phyloP scores from a whole-genome alignment of 2,797 vertebrate genomes.

The Philypnodon macrostomus region DNA sequence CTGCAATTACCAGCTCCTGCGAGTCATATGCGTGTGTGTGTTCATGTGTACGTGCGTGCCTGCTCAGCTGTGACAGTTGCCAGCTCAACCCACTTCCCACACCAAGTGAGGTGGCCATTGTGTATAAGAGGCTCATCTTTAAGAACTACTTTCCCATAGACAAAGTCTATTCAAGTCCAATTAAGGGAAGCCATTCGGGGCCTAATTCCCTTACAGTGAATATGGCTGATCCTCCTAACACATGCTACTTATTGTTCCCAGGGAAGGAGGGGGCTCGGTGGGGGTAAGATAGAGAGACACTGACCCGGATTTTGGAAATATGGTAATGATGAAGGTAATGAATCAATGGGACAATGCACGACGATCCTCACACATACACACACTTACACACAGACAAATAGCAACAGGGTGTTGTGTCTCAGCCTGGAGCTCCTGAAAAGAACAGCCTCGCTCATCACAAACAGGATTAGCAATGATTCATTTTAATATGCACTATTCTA shows the following conservation, averaged over 20 bases:
- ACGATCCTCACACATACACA: constrained; percentile 45
- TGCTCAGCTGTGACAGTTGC: constrained; percentile 55
- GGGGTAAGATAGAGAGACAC: constrained; percentile 43
- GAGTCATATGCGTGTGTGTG: constrained; percentile 22
- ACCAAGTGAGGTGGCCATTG: constrained; percentile 51
- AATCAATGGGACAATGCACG: constrained; percentile 60
- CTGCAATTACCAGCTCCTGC: constrained; percentile 37
- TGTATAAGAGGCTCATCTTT: constrained; percentile 66
- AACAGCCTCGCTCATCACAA: constrained; percentile 61
- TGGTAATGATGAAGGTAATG: constrained; percentile 69
- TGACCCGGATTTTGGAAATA: constrained; percentile 72
- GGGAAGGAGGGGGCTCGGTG: constrained; percentile 24
- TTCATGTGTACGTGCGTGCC: constrained; percentile 25
- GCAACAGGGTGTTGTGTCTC: constrained; percentile 44
- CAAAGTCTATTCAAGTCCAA: constrained; percentile 74
- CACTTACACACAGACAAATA: constrained; percentile 35
- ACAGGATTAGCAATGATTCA: constrained; percentile 63
- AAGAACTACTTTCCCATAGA: constrained; percentile 74
- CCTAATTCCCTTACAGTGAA: constrained; percentile 76
- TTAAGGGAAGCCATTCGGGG: constrained; percentile 73
- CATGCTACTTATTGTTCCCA: constrained; percentile 76
- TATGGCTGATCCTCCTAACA: constrained; percentile 74
- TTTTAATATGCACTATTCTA: constrained; percentile 41
- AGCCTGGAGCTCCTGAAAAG: constrained; percentile 43
- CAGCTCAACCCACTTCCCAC: constrained; percentile 78